phyloP scores from a whole-genome alignment of 2,113 vertebrate species.

The Lepisosteus osseus region DNA sequence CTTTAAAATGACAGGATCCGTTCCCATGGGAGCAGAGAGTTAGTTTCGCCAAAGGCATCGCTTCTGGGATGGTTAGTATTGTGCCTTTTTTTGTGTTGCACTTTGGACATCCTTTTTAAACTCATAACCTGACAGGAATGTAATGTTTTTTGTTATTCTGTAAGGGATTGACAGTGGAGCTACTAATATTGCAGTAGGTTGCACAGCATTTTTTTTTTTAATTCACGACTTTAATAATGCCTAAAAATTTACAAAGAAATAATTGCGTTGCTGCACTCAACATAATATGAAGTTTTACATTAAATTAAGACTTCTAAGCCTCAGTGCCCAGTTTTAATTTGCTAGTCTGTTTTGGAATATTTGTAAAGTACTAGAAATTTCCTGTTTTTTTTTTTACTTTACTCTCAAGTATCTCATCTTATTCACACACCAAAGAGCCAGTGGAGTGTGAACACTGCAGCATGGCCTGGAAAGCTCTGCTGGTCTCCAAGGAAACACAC shows the following conservation, averaged over 20 bases:
- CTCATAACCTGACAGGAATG: too few relatives aligned
- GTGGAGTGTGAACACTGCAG: not conserved
- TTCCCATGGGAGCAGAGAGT: constrained; percentile 93
- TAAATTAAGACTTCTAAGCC: not conserved
- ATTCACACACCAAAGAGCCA: not conserved
- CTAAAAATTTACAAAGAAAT: too few relatives aligned
- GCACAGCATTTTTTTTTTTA: too few relatives aligned
- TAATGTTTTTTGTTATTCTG: too few relatives aligned
- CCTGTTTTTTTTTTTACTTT: too few relatives aligned
- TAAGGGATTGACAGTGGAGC: too few relatives aligned
- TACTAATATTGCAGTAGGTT: too few relatives aligned
- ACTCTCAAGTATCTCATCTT: too few relatives aligned
- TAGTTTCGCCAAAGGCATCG: constrained; percentile 89
- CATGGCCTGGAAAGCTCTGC: not conserved
- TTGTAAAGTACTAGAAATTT: not conserved
- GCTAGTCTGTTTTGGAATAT: not conserved
- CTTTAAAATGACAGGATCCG: constrained; percentile 66
- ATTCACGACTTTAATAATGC: too few relatives aligned
- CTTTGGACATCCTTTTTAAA: not conserved
- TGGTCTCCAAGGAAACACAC: constrained; percentile 19
- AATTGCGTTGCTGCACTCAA: not conserved
- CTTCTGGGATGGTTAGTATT: constrained; percentile 89
- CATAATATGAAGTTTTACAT: constrained; percentile 1
- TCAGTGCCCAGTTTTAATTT: too few relatives aligned
- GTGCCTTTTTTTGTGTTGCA: not conserved